Evolutionary conservation across 1,140 invertebrate genomes (phyloP), one percentile per base, ranked within the genome.

Genomic region (Heterodera schachtii): DNA sequence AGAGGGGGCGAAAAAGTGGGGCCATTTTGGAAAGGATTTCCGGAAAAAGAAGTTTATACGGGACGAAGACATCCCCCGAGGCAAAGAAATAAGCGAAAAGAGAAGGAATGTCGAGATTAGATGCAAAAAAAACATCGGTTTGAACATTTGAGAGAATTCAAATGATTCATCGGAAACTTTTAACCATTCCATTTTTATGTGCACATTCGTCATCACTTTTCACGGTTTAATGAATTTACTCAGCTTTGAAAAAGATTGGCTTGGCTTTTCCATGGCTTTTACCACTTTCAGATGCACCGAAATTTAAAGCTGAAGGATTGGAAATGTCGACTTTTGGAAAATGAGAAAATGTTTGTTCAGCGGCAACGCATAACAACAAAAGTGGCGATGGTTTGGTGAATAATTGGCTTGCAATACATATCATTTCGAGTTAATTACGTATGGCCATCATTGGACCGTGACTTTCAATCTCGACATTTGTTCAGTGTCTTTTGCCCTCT

Each of bases 81-180:
- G 19, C 57, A 76, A 19, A 21, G 43, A 19, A 76, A 60, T 19
- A 2, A 76, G 2, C 16, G 19, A 8, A 76, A 76, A 57, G 46
- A 76, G 6, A 66, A 76, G 57, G 8, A 57, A n/a, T 49, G 3
- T 44, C 66, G 16, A 75, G 19, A 19, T 31, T 76, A 43, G 16
- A 2, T 3, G 19, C 41, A 46, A 31, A 44, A 57, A 76, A 44
- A 19, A 8, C 57, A 21, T 47, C 57, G 0, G n/a, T 13, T 76
- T 7, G 47, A 43, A n/a, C 57, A 57, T 76, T 44, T 76, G 41
- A 21, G 57, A 8, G 16, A 16, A 76, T 76, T 76, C 57, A 43
- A 41, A 44, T 44, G 43, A 44, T 76, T 76, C 41, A 57, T 76
- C 57, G 44, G 3, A 76, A 57, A 57, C 16, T 76, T 47, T 46